phyloP scores from a whole-genome alignment of 2,113 vertebrate genomes.

The Nannospalax galili region DNA sequence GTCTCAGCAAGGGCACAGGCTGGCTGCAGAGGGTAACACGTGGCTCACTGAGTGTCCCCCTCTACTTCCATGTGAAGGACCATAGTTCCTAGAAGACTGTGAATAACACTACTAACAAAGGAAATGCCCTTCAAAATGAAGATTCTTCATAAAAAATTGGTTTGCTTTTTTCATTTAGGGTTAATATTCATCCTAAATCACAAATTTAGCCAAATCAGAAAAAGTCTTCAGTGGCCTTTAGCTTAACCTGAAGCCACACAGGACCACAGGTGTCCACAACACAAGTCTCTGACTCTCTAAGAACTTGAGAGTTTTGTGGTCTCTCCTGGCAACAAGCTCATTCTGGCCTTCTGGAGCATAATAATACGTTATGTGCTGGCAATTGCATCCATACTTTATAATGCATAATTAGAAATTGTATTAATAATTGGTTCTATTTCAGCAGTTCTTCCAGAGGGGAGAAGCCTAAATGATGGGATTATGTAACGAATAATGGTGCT shows the following conservation, averaged over 20 bases:
- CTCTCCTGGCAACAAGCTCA: too few species aligned
- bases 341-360: background rate
- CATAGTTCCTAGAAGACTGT: background rate
- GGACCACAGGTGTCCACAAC: background rate
- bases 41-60: background rate
- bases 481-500: background rate
- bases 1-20: slow-evolving; percentile 33
- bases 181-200: background rate
- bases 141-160: background rate
- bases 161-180: background rate
- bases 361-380: too few species aligned
- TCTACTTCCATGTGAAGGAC: background rate
- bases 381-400: background rate
- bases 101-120: background rate
- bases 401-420: background rate
- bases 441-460: background rate
- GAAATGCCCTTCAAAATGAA: background rate
- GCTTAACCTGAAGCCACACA: background rate
- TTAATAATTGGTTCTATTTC: background rate
- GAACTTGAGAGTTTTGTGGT: background rate
- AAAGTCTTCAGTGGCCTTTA: background rate
- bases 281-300: background rate
- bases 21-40: background rate
- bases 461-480: background rate
- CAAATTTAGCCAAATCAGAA: background rate